A percentile compares a stretch with the other conserved stretches of the same genome.
These are phyloP conservation scores for Meandrusa payeni DNA, from an alignment of 2,888 invertebrate genomes.

Conservation along the genomic window DNA sequence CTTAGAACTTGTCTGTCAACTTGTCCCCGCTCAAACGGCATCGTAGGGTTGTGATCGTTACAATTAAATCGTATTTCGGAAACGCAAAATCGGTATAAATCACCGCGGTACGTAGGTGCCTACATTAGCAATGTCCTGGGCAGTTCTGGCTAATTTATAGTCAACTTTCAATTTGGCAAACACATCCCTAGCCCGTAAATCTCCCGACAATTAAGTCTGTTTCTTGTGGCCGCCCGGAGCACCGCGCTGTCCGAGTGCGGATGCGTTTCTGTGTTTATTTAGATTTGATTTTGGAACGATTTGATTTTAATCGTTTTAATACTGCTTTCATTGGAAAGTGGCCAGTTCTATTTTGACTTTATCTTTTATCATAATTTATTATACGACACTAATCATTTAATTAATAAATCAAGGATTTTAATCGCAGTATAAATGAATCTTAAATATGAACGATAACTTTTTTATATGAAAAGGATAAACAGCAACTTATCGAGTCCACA, in stretches of 20 bases:
- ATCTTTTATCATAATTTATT: no score
- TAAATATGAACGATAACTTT: no score
- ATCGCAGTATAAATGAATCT: no score
- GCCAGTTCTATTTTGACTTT: no score
- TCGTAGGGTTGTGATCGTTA: not conserved
- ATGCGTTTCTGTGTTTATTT: constrained; percentile 18
- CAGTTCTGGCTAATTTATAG: constrained; percentile 61
- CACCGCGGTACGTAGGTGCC: constrained; percentile 29
- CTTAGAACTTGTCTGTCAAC: no score
- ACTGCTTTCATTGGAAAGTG: not conserved
- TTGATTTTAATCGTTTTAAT: not conserved
- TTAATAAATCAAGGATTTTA: no score
- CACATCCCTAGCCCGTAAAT: constrained; percentile 65
- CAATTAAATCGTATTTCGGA: constrained; percentile 21
- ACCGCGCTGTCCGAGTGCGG: constrained; percentile 31
- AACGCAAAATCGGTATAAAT: constrained; percentile 29
- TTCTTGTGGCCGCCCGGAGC: constrained; percentile 56
- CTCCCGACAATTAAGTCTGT: constrained; percentile 60
- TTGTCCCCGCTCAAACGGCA: no score
- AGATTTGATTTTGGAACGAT: constrained; percentile 14
- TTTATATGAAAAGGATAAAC: no score
- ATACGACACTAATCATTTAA: no score
- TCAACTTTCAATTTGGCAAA: constrained; percentile 74
- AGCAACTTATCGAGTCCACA: no score
- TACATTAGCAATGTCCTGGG: constrained; percentile 37